Evolutionary conservation across 23 tunicate genomes (phyloP), one percentile per base, ranked within the genome.

Genomic region (Styela clava): DNA sequence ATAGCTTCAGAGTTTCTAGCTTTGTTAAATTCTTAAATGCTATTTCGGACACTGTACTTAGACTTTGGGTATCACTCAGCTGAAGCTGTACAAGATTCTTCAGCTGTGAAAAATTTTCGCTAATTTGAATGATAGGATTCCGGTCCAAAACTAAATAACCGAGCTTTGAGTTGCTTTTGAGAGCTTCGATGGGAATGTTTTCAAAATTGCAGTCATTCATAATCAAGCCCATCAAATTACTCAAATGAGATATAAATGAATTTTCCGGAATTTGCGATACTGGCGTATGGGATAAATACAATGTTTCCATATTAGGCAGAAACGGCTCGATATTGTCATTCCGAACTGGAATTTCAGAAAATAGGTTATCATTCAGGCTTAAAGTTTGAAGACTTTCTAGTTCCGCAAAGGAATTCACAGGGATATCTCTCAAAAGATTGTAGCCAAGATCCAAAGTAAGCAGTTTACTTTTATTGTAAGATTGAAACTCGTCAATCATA

Each of bases 361-460:
- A 32, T 24, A 21, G 67, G 44, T 83, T 83, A 5, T 32, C 62
- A 44, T 27, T 73, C 1, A 83, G 78, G 26, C 61, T 64, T 27
- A 83, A 31, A 23, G 65, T 73, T 1, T 61, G 37, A 27, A 83
- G 80, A 74, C 61, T 74, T 5, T 3, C 18, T 0, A 83, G 72
- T 12, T 61, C 29, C 2, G 18, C 22, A 52, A 83, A 74, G 9
- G 81, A 25, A 3, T 37, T 2, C 0, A 73, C 52, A 24, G 78
- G 79, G 20, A 74, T 37, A 5, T 2, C 5, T 31, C 18, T 0
- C 20, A 83, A 21, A 33, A 12, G 35, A 25, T 83, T 83, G 27
- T 52, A 16, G 19, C 72, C 63, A 1, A 83, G 32, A 36, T 83
- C 80, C 70, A 83, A 32, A 61, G 64, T 35, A 20, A 28, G 62